phyloP scores from a whole-genome alignment of 2,113 vertebrate species.

The Oncorhynchus gorbuscha region DNA sequence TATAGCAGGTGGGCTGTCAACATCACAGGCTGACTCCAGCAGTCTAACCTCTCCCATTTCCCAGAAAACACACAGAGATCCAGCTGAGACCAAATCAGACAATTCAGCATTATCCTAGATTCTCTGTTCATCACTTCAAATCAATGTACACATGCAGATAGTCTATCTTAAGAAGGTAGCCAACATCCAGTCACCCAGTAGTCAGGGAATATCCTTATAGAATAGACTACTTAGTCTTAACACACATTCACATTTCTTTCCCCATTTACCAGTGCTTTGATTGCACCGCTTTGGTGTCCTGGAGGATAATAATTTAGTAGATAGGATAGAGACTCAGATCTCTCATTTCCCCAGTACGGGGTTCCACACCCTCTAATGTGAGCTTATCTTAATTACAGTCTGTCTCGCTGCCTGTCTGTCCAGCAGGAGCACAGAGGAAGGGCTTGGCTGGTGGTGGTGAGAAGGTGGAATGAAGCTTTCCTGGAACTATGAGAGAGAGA shows the following conservation, averaged over 20 bases:
- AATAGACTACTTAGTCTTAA: neutral
- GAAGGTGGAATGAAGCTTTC: neutral
- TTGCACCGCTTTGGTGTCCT: neutral
- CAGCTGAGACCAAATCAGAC: constrained; percentile 13
- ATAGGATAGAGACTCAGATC: neutral
- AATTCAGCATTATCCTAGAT: neutral
- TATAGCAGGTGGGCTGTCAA: constrained; percentile 16
- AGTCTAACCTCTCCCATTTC: constrained; percentile 9
- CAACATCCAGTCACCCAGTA: neutral
- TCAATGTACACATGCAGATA: neutral
- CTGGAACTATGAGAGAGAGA: neutral
- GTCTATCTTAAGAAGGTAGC: neutral
- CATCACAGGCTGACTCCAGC: constrained; percentile 8
- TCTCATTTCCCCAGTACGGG: neutral
- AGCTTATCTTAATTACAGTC: constrained; percentile 2
- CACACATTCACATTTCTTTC: neutral
- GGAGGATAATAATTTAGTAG: neutral
- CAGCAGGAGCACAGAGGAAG: neutral
- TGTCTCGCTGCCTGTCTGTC: neutral
- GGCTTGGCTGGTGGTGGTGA: neutral
- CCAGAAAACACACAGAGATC: constrained; percentile 18
- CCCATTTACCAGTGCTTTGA: neutral
- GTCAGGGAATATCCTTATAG: neutral
- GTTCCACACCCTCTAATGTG: neutral
- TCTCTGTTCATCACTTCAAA: neutral